Percentiles rank a stretch among this genome's conserved stretches.
Conservation (phyloP, 2,113 vertebrate species). For the Pygoscelis adeliae region DNA sequence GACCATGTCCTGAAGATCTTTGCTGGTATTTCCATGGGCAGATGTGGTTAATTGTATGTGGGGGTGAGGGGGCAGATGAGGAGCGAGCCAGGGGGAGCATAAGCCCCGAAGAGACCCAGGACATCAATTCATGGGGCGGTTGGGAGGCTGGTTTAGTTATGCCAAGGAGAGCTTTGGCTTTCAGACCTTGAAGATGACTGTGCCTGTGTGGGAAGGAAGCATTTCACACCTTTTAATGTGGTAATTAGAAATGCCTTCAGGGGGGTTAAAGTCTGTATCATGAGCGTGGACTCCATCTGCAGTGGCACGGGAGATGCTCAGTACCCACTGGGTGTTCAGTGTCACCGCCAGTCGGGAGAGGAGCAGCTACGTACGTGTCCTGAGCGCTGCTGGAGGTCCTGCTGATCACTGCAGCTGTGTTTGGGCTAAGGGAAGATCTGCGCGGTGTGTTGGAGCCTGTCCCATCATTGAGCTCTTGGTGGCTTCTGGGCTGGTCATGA, state of each 20-base stretch:
- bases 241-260: background rate
- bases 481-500: background rate
- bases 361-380: rapidly evolving
- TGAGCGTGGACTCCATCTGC: rapidly evolving
- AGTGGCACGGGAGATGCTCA: rapidly evolving
- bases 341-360: background rate
- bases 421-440: background rate
- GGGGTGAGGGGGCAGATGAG: background rate
- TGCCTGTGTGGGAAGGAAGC: background rate
- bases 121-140: rapidly evolving
- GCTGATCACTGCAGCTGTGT: background rate
- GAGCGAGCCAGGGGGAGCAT: background rate
- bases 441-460: rapidly evolving
- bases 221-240: background rate
- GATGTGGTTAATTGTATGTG: background rate
- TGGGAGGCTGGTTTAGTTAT: background rate
- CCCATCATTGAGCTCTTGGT: background rate
- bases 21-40: background rate
- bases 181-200: background rate
- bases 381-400: background rate
- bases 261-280: background rate
- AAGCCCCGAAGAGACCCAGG: background rate
- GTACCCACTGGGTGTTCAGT: rapidly evolving
- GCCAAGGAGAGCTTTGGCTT: background rate
- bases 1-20: rapidly evolving